phyloP scores from a whole-genome alignment of 2,797 vertebrate genomes.

The Hephaestus fuliginosus region DNA sequence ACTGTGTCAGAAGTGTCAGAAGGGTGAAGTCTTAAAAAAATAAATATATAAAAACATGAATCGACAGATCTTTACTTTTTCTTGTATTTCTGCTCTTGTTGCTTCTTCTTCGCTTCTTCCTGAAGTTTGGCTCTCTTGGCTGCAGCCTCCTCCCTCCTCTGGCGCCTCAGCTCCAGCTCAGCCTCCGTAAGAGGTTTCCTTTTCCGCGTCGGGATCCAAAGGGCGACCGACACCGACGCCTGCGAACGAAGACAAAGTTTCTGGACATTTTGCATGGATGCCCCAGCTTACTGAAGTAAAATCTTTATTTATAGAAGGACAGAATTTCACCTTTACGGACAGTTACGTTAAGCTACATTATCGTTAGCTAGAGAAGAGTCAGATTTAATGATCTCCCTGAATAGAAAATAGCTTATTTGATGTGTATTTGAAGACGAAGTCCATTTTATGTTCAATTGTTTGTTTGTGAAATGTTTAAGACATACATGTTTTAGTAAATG shows the following conservation, averaged over 20 bases:
- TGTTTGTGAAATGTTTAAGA: background rate
- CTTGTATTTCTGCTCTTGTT: slow-evolving; percentile 86
- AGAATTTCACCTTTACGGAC: too few relatives aligned
- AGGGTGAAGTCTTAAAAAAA: background rate
- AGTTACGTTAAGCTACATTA: too few relatives aligned
- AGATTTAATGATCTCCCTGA: too few relatives aligned
- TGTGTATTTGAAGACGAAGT: background rate
- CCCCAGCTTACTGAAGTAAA: background rate
- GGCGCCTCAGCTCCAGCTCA: slow-evolving; percentile 86
- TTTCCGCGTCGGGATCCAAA: slow-evolving; percentile 77
- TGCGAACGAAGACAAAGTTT: slow-evolving; percentile 48
- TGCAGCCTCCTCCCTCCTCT: slow-evolving; percentile 86
- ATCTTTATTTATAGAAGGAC: background rate
- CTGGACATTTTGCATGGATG: background rate
- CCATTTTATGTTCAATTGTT: background rate
- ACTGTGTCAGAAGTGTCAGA: background rate
- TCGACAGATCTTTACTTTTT: slow-evolving; percentile 86
- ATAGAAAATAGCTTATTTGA: background rate
- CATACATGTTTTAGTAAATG: background rate
- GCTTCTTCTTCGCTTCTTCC: slow-evolving; percentile 85
- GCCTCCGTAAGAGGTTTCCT: slow-evolving; percentile 85
- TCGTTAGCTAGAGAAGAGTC: too few relatives aligned
- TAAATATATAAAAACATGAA: background rate
- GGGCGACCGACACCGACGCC: slow-evolving; percentile 79
- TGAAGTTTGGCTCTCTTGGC: slow-evolving; percentile 88